Evolutionary conservation across 2,113 vertebrate genomes (phyloP), one percentile per base, ranked within the genome.

Genomic region (Uria lomvia): DNA sequence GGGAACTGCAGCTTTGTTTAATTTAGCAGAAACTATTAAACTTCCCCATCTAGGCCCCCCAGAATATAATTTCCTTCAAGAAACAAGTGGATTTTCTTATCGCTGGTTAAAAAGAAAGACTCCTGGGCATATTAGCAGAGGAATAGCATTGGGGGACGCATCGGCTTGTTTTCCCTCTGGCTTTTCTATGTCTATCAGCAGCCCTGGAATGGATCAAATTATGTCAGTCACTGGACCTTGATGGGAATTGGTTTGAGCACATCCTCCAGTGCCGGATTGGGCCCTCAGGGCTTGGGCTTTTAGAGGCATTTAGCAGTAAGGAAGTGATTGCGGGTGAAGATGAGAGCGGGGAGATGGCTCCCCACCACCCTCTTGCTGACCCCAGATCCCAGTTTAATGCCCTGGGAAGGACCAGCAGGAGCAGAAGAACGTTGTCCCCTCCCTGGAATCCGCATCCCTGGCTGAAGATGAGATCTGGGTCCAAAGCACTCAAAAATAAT

Each of bases 31-130:
- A 90, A 78, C 50, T 65, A 80, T 88, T 68, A 59, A 65, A 40
- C 43, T 59, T 75, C 52, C 74, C 24, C 68, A 50, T 66, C 78
- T 87, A 9, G 2, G 9, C 26, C 38, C 22, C 36, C 43, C 50
- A 8, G 11, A 66, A 58, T 17, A 81, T 12, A 1, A 45, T 47
- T 67, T 43, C 1, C 2, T 73, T 82, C 29, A 36, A 82, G 80
- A 63, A 88, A 63, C 34, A 77, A 72, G 53, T 43, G 38, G 34
- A 38, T 92, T 86, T 82, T 68, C 71, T 89, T 79, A 74, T 82
- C 67, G 1, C 56, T 70, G 58, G 15, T 45, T 78, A 47, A 60
- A 73, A 73, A 18, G 32, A 45, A 62, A 58, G 29, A 49, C 55
- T 74, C 29, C 60, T 2, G 22, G 86, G 62, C 29, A 4, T 42